phyloP scores from a whole-genome alignment of 2,113 vertebrate species.

The Dolichallabes microphthalmus region DNA sequence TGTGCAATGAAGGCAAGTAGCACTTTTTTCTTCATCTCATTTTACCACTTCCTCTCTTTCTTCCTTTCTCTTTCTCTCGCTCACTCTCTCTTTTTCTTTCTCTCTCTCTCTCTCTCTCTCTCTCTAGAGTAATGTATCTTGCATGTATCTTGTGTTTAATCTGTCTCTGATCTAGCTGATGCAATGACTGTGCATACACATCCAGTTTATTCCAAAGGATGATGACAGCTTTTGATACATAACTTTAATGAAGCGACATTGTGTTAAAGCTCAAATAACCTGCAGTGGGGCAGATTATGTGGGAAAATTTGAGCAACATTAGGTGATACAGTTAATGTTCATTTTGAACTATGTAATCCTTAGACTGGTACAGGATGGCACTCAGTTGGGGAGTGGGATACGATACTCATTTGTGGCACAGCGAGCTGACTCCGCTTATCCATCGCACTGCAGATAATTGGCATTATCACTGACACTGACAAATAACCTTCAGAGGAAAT shows the following conservation, averaged over 20 bases:
- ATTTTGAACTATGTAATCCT: slow-evolving; percentile 1
- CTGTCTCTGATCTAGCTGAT: slow-evolving; percentile 40
- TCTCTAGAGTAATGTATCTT: slow-evolving; percentile 30
- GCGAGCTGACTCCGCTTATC: slow-evolving; percentile 43
- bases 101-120: background rate
- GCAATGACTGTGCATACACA: slow-evolving; percentile 36
- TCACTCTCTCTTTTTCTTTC: slow-evolving; percentile 21
- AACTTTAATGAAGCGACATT: slow-evolving; percentile 42
- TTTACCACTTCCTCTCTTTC: slow-evolving; percentile 33
- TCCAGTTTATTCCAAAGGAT: slow-evolving; percentile 38
- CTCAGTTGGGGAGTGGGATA: slow-evolving; percentile 16
- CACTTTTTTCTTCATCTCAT: slow-evolving; percentile 37
- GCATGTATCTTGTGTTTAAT: slow-evolving; percentile 43
- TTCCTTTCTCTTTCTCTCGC: slow-evolving; percentile 42
- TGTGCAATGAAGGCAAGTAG: slow-evolving; percentile 93
- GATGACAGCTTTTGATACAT: slow-evolving; percentile 43
- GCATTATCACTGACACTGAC: slow-evolving; percentile 58
- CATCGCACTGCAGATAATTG: slow-evolving; percentile 53
- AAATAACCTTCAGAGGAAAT: slow-evolving; percentile 58
- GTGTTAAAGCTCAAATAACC: slow-evolving; percentile 31
- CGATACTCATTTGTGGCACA: slow-evolving; percentile 25
- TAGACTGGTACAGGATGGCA: slow-evolving; percentile 7
- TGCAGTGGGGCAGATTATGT: slow-evolving; percentile 23
- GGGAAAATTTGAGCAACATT: slow-evolving; percentile 7
- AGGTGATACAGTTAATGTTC: slow-evolving; percentile 21